Evolutionary conservation across 2,888 invertebrate species (phyloP).

Genomic region (Folsomia candida): DNA sequence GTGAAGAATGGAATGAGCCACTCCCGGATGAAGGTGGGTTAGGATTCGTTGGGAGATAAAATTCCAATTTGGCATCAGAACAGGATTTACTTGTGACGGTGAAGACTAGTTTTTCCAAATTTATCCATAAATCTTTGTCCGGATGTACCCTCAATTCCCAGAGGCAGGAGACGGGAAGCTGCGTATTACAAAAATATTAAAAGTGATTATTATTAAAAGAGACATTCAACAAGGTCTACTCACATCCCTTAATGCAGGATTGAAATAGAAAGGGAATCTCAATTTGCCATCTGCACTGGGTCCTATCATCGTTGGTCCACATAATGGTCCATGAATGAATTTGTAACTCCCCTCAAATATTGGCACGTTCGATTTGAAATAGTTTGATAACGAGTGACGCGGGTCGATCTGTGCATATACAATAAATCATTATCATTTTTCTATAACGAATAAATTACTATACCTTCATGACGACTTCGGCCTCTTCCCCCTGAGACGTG

Average conservation of each 20-base stretch:
- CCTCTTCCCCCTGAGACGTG: conserved; percentile 74
- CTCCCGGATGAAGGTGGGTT: neutral
- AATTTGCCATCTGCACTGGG: conserved; percentile 80
- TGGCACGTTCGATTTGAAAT: conserved; percentile 80
- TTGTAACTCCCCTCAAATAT: conserved; percentile 83
- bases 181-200: neutral
- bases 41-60: conserved; percentile 63
- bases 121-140: conserved; percentile 80
- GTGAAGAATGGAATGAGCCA: neutral
- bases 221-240: neutral
- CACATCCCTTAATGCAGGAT: conserved; percentile 42
- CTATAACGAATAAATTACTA: neutral
- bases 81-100: conserved; percentile 76
- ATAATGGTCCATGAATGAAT: conserved; percentile 74
- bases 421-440: no score
- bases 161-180: conserved; percentile 47
- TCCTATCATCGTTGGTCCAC: conserved; percentile 77
- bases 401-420: conserved; percentile 64
- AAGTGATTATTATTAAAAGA: no score
- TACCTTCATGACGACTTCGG: conserved; percentile 72
- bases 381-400: conserved; percentile 79
- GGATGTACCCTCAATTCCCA: conserved; percentile 65
- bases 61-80: conserved; percentile 80
- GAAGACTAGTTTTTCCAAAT: conserved; percentile 63
- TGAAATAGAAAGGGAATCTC: conserved; percentile 67